Evolutionary conservation across 2,888 invertebrate genomes (phyloP).

Genomic region (Lymantria monacha): DNA sequence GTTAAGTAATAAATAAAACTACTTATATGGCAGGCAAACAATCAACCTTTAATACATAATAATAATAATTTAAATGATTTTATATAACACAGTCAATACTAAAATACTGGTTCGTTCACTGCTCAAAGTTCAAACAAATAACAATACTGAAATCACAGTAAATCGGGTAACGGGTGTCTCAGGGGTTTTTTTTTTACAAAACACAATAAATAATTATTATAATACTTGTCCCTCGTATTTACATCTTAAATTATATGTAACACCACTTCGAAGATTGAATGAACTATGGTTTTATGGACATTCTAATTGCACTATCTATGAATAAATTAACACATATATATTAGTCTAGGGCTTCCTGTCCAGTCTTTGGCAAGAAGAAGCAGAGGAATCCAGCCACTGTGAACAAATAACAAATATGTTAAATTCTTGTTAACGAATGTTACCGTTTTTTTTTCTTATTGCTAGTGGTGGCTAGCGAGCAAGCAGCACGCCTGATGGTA

Average conservation of each 20-base stretch:
- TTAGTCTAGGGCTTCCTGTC: slow-evolving; percentile 87
- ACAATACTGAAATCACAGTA: slow-evolving; percentile 63
- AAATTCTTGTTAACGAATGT: background rate
- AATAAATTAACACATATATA: slow-evolving; percentile 43
- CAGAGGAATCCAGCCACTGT: slow-evolving; percentile 88
- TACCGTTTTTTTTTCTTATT: too few relatives aligned
- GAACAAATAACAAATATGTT: slow-evolving; percentile 1
- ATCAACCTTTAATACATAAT: slow-evolving; percentile 71
- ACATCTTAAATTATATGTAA: slow-evolving; percentile 75
- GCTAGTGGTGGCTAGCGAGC: too few relatives aligned
- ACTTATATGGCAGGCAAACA: slow-evolving; percentile 42
- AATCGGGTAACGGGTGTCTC: slow-evolving; percentile 46
- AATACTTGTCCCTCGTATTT: slow-evolving; percentile 69
- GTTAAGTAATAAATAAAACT: slow-evolving; percentile 12
- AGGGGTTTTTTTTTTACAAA: slow-evolving; percentile 22
- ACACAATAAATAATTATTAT: slow-evolving; percentile 33
- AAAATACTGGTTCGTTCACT: slow-evolving; percentile 76
- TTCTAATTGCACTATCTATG: slow-evolving; percentile 66
- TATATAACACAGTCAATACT: slow-evolving; percentile 78
- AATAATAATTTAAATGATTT: slow-evolving; percentile 78
- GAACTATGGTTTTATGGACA: slow-evolving; percentile 35
- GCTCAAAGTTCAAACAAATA: slow-evolving; percentile 48
- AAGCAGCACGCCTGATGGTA: too few relatives aligned
- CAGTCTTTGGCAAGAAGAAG: slow-evolving; percentile 88
- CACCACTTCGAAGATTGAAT: slow-evolving; percentile 52